Percentiles rank a stretch among this genome's conserved stretches.
phyloP scores from a whole-genome alignment of 2,113 vertebrate genomes.

The Indicator indicator region DNA sequence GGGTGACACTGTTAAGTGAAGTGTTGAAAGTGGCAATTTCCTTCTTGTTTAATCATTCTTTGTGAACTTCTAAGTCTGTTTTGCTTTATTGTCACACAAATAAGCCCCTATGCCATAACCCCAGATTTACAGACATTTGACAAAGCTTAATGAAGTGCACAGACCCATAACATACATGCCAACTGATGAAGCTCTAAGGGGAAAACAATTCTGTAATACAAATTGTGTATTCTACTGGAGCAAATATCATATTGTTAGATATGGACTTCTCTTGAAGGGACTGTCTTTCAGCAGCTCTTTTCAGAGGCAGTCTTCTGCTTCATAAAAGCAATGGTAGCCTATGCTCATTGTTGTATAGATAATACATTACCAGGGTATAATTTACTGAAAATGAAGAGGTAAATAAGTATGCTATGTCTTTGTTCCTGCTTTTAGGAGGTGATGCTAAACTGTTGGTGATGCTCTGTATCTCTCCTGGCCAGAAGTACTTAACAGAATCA shows the following conservation, averaged over 20 bases:
- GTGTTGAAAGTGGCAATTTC: background rate
- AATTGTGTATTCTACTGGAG: background rate
- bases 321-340: background rate
- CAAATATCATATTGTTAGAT: background rate
- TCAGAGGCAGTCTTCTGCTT: background rate
- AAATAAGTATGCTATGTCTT: background rate
- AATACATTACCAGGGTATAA: background rate
- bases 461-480: constrained; percentile 84
- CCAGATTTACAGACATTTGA: background rate
- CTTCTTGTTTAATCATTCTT: background rate
- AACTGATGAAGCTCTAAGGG: background rate
- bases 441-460: constrained; percentile 86
- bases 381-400: background rate
- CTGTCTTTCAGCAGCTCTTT: background rate
- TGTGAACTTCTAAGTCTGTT: background rate
- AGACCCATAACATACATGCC: background rate
- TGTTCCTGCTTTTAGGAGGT: constrained; percentile 76
- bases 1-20: background rate
- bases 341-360: background rate
- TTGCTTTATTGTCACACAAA: background rate
- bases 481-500: constrained; percentile 80
- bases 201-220: background rate
- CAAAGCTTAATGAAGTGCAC: background rate
- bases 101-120: background rate
- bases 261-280: background rate